phyloP scores from a whole-genome alignment of 92 coral and sea anemone genomes.

The Siderastrea siderea region DNA sequence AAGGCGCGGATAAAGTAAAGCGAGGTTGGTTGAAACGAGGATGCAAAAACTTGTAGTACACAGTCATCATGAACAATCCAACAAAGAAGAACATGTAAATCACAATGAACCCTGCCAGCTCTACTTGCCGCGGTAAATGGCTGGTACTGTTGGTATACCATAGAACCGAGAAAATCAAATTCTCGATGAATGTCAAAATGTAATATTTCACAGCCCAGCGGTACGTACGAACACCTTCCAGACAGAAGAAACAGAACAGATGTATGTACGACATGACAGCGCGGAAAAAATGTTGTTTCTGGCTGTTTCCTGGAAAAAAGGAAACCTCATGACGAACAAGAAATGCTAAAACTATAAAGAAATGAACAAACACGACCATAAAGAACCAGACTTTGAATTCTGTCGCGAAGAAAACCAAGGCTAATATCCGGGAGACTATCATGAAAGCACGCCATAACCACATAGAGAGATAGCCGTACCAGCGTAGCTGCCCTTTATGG shows the following conservation, averaged over 20 bases:
- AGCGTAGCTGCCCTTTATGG: slow-evolving; percentile 81
- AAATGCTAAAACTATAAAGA: slow-evolving; percentile 46
- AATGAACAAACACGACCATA: slow-evolving; percentile 67
- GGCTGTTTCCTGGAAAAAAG: slow-evolving; percentile 74
- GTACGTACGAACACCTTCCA: slow-evolving; percentile 75
- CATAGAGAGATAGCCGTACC: slow-evolving; percentile 90
- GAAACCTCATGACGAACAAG: slow-evolving; percentile 70
- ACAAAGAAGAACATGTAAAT: slow-evolving; percentile 63
- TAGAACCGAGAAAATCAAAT: slow-evolving; percentile 65
- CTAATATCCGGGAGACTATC: slow-evolving; percentile 81
- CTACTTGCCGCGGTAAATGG: slow-evolving; percentile 64
- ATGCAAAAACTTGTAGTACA: slow-evolving; percentile 79
- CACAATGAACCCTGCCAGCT: slow-evolving; percentile 74
- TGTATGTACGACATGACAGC: slow-evolving; percentile 83
- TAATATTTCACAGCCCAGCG: slow-evolving; percentile 82
- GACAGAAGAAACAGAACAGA: slow-evolving; percentile 79
- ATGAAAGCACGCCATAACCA: slow-evolving; percentile 88
- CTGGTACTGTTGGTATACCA: slow-evolving; percentile 80
- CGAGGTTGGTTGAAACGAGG: slow-evolving; percentile 84
- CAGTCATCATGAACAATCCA: slow-evolving; percentile 77
- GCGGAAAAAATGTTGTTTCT: slow-evolving; percentile 78
- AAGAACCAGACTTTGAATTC: slow-evolving; percentile 85
- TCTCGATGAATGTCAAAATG: slow-evolving; percentile 69
- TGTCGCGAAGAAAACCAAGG: slow-evolving; percentile 86
- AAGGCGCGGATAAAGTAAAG: slow-evolving; percentile 29